A percentile compares a stretch with the other conserved stretches of the same genome.
phyloP scores from a whole-genome alignment of 2,797 vertebrate genomes.

The Synanceia verrucosa region DNA sequence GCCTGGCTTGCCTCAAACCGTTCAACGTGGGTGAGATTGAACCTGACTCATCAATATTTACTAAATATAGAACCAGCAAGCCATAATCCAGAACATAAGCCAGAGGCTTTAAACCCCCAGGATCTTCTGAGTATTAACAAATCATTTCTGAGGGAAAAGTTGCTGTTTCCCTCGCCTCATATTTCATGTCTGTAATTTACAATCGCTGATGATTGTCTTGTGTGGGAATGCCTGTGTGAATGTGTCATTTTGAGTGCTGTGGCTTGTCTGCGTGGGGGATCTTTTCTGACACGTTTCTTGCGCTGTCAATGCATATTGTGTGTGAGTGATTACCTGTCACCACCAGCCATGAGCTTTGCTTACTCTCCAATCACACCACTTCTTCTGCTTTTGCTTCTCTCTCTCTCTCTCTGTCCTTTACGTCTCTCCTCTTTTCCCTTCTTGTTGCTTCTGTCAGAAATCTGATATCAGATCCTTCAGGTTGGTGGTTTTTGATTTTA shows the following conservation, averaged over 20 bases:
- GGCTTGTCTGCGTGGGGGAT: constrained; percentile 68
- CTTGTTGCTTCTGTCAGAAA: constrained; percentile 26
- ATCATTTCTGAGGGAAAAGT: constrained; percentile 41
- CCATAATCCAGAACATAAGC: constrained; percentile 48
- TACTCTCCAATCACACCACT: constrained; percentile 48
- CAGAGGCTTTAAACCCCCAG: constrained; percentile 26
- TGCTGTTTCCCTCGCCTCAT: constrained; percentile 23
- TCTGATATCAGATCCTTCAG: constrained; percentile 24
- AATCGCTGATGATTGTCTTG: constrained; percentile 30
- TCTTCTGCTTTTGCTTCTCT: constrained; percentile 28
- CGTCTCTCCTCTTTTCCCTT: neutral
- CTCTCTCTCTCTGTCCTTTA: constrained; percentile 12
- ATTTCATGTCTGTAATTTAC: constrained; percentile 40
- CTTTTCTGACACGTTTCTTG: constrained; percentile 70
- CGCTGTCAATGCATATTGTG: constrained; percentile 77
- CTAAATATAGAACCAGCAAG: constrained; percentile 52
- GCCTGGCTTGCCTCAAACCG: constrained; percentile 31
- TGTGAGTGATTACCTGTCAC: constrained; percentile 79
- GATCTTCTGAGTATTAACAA: constrained; percentile 41
- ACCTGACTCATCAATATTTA: constrained; percentile 57
- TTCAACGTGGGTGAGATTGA: constrained; percentile 37
- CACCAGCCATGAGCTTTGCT: constrained; percentile 60
- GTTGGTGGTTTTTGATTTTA: constrained; percentile 30
- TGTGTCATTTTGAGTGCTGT: constrained; percentile 48
- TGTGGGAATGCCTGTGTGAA: constrained; percentile 39